These are phyloP conservation scores for Phenacoccus solenopsis DNA, from an alignment of 1,140 invertebrate genomes.

Conservation along the genomic window DNA sequence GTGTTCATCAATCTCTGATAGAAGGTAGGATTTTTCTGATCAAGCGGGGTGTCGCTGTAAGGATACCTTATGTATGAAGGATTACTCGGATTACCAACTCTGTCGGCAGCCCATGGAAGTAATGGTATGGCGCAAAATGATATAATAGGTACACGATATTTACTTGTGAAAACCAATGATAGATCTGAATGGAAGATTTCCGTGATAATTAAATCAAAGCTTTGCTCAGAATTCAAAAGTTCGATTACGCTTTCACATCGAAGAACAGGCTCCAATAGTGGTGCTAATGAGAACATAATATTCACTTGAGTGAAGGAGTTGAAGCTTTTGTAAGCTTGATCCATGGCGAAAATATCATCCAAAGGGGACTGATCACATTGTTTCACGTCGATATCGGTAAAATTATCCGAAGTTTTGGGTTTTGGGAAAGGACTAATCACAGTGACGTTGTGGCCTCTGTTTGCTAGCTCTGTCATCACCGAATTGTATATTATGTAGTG, in stretches of 20 bases:
- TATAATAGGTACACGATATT: constrained; percentile 39
- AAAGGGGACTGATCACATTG: neutral
- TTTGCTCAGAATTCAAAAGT: neutral
- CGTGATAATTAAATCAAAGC: constrained; percentile 30
- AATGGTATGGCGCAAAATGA: constrained; percentile 39
- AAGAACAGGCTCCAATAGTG: neutral
- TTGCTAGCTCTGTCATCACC: constrained; percentile 29
- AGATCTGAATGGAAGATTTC: constrained; percentile 28
- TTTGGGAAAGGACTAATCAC: constrained; percentile 25
- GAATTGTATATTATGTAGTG: constrained; percentile 32
- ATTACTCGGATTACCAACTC: constrained; percentile 26
- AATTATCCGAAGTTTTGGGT: neutral
- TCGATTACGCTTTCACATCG: neutral
- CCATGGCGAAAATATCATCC: neutral
- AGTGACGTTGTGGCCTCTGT: constrained; percentile 30
- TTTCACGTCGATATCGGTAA: neutral
- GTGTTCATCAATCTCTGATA: constrained; percentile 23
- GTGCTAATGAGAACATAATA: neutral
- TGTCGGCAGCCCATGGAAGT: constrained; percentile 44
- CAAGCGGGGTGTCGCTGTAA: neutral
- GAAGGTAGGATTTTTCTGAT: constrained; percentile 23
- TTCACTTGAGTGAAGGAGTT: neutral
- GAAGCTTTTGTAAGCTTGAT: neutral
- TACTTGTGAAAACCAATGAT: constrained; percentile 29
- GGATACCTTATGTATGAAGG: constrained; percentile 23